Evolutionary conservation across 2,113 vertebrate species (phyloP), one percentile per base, ranked within the genome.

Genomic region (Corvus cornix): DNA sequence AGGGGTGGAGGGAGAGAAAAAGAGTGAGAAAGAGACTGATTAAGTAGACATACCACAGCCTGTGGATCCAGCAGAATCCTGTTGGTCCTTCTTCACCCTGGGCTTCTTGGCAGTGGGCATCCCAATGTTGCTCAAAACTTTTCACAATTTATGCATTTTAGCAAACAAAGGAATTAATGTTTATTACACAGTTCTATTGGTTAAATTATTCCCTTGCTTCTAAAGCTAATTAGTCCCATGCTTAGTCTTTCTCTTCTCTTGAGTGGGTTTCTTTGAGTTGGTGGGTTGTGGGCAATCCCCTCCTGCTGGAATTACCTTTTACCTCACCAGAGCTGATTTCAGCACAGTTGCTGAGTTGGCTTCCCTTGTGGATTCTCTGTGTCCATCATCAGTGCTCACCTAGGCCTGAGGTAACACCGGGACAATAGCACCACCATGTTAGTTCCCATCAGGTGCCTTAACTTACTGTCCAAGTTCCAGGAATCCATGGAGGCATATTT

Each of bases 81-180:
- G 6, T 39, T 60, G 15, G 11, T 69, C 37, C 23, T 60, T 76
- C 52, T 58, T 77, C 33, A 23, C 23, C 55, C 64, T 28, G 46
- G 27, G 18, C 27, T 69, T 69, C 43, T 56, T 0, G 0, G 7
- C 11, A 33, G 1, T 66, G 46, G 18, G 8, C 22, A 11, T 46
- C 46, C 8, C 0, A 0, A 52, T 6, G 9, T 16, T 37, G 11
- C 33, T 78, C 33, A 33, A 53, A 60, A 37, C 28, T 53, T 33
- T 46, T 53, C 23, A 53, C 20, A 53, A 30, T 20, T n/a, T 28
- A 39, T 13, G n/a, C 3, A 62, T 53, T 33, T 53, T 16, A 53
- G 12, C 12, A 87, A 77, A 77, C 9, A 33, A 53, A 59, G 6
- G 35, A 51, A 58, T 33, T 58, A 30, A 60, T 60, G n/a, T 2